Base-by-base conservation (phyloP, 2,888 invertebrate species). In the Mesodorylaimus sp. region DNA sequence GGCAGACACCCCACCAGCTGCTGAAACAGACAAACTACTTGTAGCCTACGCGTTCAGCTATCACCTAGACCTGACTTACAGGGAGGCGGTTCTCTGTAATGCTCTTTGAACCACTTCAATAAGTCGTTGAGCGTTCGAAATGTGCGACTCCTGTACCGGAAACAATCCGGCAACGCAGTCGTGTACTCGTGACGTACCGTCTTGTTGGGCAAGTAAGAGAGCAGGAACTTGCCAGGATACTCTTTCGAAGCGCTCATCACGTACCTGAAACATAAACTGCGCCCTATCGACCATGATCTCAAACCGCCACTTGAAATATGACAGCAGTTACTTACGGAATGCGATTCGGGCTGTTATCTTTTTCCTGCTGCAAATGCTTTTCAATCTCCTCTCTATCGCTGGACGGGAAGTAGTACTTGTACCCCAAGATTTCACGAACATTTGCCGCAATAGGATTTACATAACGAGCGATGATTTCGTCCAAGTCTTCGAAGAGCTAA, bases 31-130 rank as follows among this genome's bases (percentile, higher is more conserved):
- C n/a, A n/a, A n/a, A n/a, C n/a, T n/a, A n/a, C n/a, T n/a, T n/a
- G n/a, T n/a, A n/a, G n/a, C n/a, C n/a, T n/a, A n/a, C n/a, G n/a
- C n/a, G n/a, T n/a, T n/a, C n/a, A n/a, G n/a, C n/a, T n/a, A n/a
- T n/a, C n/a, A n/a, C n/a, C n/a, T n/a, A n/a, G n/a, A n/a, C n/a
- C n/a, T n/a, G n/a, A 54, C 13, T 57, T 59, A 53, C 75, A 75
- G 0, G 83, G 83, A 45, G 83, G 75, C 0, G 89, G 85, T 63
- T 93, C 91, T 56, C 86, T 74, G 73, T 88, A 97, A 68, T 97
- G 89, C 68, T 88, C 87, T 66, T 99, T 99, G 70, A 97, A 97
- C 93, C 93, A 97, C 53, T 82, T 80, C 60, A 99, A 76, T 52
- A 95, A 66, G 13, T 77, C 74, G 39, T 77, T 76, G 1, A 89